Evolutionary conservation across 2,888 invertebrate species (phyloP), one percentile per base, ranked within the genome.

Genomic region (Trichacis sp.): DNA sequence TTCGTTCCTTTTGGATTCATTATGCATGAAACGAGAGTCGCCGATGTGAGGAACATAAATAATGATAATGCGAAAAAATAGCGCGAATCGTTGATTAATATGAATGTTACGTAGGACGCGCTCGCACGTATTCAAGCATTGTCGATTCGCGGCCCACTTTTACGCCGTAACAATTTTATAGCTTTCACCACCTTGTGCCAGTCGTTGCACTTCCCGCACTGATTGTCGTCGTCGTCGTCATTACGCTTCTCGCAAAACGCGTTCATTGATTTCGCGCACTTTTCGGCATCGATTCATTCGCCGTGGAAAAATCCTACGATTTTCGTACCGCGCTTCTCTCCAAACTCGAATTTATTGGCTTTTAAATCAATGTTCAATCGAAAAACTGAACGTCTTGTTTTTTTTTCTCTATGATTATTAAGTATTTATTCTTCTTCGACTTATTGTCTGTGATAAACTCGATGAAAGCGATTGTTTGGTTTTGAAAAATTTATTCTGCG

Each of bases 151-250:
- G 78, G 75, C 78, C 81, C 77, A 81, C 78, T 80, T 82, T 40
- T 79, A 76, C 73, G 76, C 69, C 64, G 75, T 72, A 75, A 61
- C 66, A 64, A 53, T 61, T 73, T 73, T 78, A 70, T 76, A 77
- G 77, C 79, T 79, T 79, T 79, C 79, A 80, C 78, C 77, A 72
- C 73, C 74, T 71, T 72, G 80, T 79, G 75, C 80, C 81, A 81
- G 82, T 79, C 78, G 80, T 75, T 83, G 82, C 79, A 80, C 78
- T 83, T 82, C 79, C 81, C 77, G 83, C 83, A 82, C 83, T 83
- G 81, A 82, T 83, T 82, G 79, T 80, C 77, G 74, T 77, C 66
- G 64, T 70, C 66, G 64, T 70, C 65, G 65, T 42, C 62, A 33
- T 51, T 12, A 43, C 30, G 51, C 62, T 62, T 51, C 47, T 18